Evolutionary conservation across 2,888 invertebrate genomes (phyloP).

Genomic region (Xestia rhomboidea): DNA sequence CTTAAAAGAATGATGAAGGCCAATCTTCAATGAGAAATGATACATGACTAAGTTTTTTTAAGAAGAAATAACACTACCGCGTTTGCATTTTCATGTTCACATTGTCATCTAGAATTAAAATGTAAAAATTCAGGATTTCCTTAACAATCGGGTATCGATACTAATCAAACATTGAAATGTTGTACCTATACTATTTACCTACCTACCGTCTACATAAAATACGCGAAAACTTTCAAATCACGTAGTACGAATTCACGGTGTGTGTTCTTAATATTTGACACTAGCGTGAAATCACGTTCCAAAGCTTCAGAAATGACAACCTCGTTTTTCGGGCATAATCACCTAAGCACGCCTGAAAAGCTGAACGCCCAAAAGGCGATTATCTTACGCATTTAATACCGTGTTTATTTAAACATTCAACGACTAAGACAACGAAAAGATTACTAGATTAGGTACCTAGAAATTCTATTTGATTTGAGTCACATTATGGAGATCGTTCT

Average conservation of each 20-base stretch:
- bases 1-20: constrained; percentile 34
- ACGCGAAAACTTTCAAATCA: not conserved
- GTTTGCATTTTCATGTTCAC: too few species aligned
- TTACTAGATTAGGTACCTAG: not conserved
- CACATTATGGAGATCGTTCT: not conserved
- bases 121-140: not conserved
- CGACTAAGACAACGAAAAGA: not conserved
- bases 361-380: not conserved
- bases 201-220: not conserved
- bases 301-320: not conserved
- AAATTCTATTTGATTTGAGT: not conserved
- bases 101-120: not conserved
- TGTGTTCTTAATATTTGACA: not conserved
- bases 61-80: constrained; percentile 31
- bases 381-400: not conserved
- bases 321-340: not conserved
- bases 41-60: constrained; percentile 29
- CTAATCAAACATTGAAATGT: not conserved
- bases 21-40: constrained; percentile 11
- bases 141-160: constrained; percentile 7
- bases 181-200: not conserved
- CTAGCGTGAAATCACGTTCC: not conserved
- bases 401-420: not conserved
- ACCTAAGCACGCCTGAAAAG: not conserved
- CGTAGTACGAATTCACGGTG: constrained; percentile 2